phyloP scores from a whole-genome alignment of 2,797 vertebrate species.

The Pipistrellus pipistrellus region DNA sequence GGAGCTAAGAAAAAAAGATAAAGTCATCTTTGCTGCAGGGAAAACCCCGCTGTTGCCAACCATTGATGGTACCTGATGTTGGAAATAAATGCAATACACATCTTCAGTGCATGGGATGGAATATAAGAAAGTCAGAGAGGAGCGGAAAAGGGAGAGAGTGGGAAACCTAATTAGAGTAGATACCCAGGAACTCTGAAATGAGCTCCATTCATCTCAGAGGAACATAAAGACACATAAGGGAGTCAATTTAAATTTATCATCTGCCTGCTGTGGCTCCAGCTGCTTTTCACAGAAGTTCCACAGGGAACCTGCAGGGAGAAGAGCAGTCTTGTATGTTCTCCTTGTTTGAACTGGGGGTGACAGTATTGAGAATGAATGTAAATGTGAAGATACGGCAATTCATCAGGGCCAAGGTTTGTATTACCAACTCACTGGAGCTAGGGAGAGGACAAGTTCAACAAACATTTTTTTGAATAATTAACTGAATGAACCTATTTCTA shows the following conservation, averaged over 20 bases:
- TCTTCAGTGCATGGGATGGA: neutral
- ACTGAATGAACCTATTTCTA: neutral
- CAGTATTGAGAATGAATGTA: neutral
- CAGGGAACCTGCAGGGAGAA: constrained; percentile 38
- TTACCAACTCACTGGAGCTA: neutral
- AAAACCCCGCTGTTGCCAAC: neutral
- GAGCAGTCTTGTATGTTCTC: neutral
- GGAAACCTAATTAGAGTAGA: constrained; percentile 69
- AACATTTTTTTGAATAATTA: neutral
- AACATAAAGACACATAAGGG: constrained; percentile 73
- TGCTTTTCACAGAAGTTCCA: constrained; percentile 66
- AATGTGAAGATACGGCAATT: neutral
- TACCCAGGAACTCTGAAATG: constrained; percentile 65
- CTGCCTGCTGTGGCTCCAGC: constrained; percentile 75
- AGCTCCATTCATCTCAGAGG: constrained; percentile 68
- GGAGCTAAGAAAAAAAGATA: neutral
- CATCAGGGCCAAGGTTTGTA: neutral
- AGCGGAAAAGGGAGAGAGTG: constrained; percentile 20
- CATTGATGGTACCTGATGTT: neutral
- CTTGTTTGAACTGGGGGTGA: neutral
- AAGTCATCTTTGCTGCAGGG: neutral
- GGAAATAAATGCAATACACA: neutral
- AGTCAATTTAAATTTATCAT: constrained; percentile 74
- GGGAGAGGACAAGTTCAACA: neutral
- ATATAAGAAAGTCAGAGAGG: neutral